phyloP scores from a whole-genome alignment of 2,113 vertebrate species.

The Catharus bicknelli region DNA sequence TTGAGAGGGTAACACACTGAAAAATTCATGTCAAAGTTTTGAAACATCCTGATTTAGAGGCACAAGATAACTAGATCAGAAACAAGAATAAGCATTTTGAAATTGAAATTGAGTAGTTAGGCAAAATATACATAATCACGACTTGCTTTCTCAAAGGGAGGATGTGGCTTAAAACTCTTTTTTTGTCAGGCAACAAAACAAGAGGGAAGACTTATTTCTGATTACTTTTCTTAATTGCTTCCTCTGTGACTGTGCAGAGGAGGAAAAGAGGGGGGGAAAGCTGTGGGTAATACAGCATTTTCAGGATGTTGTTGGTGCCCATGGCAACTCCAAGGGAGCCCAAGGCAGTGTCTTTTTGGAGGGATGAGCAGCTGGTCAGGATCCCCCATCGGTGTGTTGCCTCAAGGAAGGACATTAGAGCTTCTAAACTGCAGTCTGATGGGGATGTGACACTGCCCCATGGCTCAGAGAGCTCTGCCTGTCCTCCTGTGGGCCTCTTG shows the following conservation, averaged over 20 bases:
- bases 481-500: rapidly evolving
- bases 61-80: conserved; percentile 22
- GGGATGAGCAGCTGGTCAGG: neutral
- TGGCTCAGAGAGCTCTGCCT: neutral
- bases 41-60: neutral
- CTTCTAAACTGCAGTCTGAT: neutral
- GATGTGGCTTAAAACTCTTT: conserved; percentile 10
- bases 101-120: neutral
- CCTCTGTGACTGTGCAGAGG: neutral
- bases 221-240: neutral
- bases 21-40: neutral
- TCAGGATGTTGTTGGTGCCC: neutral
- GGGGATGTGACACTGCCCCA: neutral
- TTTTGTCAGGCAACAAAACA: conserved; percentile 5
- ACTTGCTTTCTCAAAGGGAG: neutral
- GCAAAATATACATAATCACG: neutral
- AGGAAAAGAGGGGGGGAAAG: neutral
- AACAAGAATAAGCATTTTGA: neutral
- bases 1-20: neutral
- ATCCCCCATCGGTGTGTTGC: rapidly evolving
- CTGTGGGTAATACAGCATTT: neutral
- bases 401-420: neutral
- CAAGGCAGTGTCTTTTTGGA: rapidly evolving
- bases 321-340: neutral
- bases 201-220: neutral